Base-by-base conservation (phyloP, 2,113 vertebrate genomes). In the Lophotis ruficrista region DNA sequence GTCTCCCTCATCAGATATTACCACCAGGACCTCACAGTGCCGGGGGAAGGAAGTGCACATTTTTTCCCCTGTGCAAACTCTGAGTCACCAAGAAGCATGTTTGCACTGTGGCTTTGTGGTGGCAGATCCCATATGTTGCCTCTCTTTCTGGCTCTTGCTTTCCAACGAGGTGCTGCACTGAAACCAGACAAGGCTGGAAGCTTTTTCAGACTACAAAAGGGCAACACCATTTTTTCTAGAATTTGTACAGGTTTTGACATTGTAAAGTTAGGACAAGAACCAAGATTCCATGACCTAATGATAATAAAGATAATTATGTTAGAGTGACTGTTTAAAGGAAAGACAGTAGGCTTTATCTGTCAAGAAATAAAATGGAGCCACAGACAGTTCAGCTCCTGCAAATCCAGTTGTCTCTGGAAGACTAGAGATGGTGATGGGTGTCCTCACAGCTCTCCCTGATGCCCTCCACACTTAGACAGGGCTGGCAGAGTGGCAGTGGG, bases 221-320 rank as follows among this genome's bases (percentile, higher is more conserved):
- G 56, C 57, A 68, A 41, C 16, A 25, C 0, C 0, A 0, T 45
- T 85, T 62, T 12, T 37, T 23, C 8, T 43, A 41, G 62, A 21
- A 45, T 86, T 56, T 38, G 9, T 16, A 45, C 35, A 0, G 0
- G 11, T 48, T 75, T 70, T 70, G 35, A 27, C 4, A 4, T 0
- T 9, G 11, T 37, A 7, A 76, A 12, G 47, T 22, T 38, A 47
- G 53, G 51, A 24, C 20, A 56, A 87, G 27, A 76, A 18, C 31
- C 14, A 41, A 37, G 43, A 31, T 51, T 53, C 12, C 43, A 28
- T 5, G 25, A 6, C 24, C 48, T 41, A 8, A 10, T 37, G 15
- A 20, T 53, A 11, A 47, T 38, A 58, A 25, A 47, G 41, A 6
- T 1, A 23, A 16, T 20, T 12, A 2, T 48, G 3, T 43, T 27